phyloP scores from a whole-genome alignment of 2,888 invertebrate genomes.

The Nemotelus nigrinus region DNA sequence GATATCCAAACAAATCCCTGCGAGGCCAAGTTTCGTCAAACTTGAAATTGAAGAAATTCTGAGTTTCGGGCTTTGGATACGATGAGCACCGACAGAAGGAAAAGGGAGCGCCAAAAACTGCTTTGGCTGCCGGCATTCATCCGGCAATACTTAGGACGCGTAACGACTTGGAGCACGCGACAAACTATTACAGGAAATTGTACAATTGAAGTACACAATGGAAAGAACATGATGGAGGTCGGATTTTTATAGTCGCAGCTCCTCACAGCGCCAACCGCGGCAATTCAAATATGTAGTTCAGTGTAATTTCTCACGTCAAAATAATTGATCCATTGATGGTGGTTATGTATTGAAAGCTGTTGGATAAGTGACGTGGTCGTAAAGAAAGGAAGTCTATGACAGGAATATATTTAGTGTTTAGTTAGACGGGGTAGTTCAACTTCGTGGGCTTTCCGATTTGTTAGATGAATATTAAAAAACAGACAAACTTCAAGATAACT shows the following conservation, averaged over 20 bases:
- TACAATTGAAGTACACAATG: constrained; percentile 29
- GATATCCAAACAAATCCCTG: background rate
- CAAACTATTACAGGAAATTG: constrained; percentile 42
- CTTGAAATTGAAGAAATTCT: no score
- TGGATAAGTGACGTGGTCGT: constrained; percentile 24
- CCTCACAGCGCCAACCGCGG: background rate
- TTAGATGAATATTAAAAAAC: no score
- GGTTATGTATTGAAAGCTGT: constrained; percentile 8
- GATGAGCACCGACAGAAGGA: background rate
- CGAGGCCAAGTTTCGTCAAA: background rate
- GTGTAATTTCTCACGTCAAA: background rate
- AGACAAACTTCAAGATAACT: no score
- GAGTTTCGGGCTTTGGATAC: no score
- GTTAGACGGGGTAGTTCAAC: no score
- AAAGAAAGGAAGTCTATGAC: constrained; percentile 16
- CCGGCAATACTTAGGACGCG: constrained; percentile 30
- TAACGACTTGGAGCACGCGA: constrained; percentile 38
- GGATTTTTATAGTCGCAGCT: constrained; percentile 20
- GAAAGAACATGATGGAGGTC: constrained; percentile 14
- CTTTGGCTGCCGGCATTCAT: constrained; percentile 15
- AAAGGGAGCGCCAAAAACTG: constrained; percentile 24
- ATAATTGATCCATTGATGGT: constrained; percentile 34
- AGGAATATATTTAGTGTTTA: background rate
- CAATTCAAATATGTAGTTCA: constrained; percentile 1
- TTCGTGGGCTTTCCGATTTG: no score